These are phyloP conservation scores for Hyposoter dolosus DNA, from an alignment of 2,888 invertebrate genomes.

Conservation along the genomic window DNA sequence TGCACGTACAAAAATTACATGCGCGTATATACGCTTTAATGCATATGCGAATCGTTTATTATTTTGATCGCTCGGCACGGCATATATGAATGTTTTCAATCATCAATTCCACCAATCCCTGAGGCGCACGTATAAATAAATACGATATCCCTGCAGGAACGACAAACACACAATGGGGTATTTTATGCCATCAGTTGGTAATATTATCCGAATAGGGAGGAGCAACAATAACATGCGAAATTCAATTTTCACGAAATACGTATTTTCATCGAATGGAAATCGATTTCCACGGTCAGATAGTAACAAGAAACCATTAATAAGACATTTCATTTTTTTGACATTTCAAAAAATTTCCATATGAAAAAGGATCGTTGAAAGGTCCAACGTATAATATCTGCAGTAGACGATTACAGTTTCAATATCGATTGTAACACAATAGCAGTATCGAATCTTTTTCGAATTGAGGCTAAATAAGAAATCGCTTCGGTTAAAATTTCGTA, in stretches of 20 bases:
- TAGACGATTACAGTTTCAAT: background rate
- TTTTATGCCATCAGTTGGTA: conserved; percentile 17
- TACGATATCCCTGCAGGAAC: background rate
- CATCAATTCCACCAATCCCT: conserved; percentile 8
- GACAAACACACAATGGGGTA: conserved; percentile 1
- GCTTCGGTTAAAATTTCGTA: too few species aligned
- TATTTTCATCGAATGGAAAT: background rate
- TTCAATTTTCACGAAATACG: background rate
- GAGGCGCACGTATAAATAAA: conserved; percentile 15
- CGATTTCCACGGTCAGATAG: background rate
- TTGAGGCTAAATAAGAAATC: background rate
- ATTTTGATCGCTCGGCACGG: conserved; percentile 9
- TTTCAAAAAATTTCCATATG: background rate
- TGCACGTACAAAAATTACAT: conserved; percentile 2
- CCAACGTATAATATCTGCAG: background rate
- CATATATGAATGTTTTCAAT: conserved; percentile 27
- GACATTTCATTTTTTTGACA: background rate
- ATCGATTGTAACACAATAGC: background rate
- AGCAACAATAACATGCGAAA: background rate
- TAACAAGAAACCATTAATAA: background rate
- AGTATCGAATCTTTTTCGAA: background rate
- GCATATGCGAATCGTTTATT: conserved; percentile 32
- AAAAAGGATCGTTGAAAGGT: background rate
- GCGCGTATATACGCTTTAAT: background rate
- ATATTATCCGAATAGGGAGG: background rate